Evolutionary conservation across 2,113 vertebrate genomes (phyloP).

Genomic region (Tachysurus vachellii): DNA sequence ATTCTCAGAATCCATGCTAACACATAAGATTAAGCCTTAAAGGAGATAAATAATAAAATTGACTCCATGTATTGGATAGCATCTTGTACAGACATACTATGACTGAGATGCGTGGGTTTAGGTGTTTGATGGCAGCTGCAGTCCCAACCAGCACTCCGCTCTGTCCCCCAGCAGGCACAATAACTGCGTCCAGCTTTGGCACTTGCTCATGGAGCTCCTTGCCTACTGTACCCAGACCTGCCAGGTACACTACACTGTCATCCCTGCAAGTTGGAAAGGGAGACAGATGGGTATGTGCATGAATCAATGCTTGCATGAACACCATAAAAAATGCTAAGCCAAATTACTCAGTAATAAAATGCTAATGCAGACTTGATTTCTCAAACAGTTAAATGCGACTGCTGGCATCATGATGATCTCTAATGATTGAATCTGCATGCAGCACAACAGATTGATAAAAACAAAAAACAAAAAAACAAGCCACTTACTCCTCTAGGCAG

Average conservation of each 20-base stretch:
- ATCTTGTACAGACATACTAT: slow-evolving; percentile 76
- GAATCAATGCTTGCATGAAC: slow-evolving; percentile 16
- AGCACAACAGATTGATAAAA: not conserved
- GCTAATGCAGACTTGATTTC: not conserved
- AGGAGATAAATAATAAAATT: not conserved
- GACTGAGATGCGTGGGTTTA: slow-evolving; percentile 77
- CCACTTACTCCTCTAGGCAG: slow-evolving; percentile 86
- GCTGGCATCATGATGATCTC: not conserved
- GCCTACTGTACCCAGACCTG: slow-evolving; percentile 86
- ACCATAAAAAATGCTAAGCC: not conserved
- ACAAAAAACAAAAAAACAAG: not conserved
- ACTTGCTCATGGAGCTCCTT: slow-evolving; percentile 87
- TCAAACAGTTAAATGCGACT: not conserved
- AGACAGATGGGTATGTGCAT: slow-evolving; percentile 37
- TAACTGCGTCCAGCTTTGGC: slow-evolving; percentile 82
- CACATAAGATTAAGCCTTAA: not conserved
- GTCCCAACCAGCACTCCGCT: slow-evolving; percentile 81
- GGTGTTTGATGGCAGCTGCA: slow-evolving; percentile 86
- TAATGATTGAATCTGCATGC: not conserved
- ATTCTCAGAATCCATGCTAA: not conserved
- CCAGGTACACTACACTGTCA: slow-evolving; percentile 79
- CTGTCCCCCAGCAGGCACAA: slow-evolving; percentile 83
- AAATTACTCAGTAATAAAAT: not conserved
- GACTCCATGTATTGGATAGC: not conserved
- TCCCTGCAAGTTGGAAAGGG: slow-evolving; percentile 66